phyloP scores from a whole-genome alignment of 2,797 vertebrate genomes.

The Enteromius viviparus region DNA sequence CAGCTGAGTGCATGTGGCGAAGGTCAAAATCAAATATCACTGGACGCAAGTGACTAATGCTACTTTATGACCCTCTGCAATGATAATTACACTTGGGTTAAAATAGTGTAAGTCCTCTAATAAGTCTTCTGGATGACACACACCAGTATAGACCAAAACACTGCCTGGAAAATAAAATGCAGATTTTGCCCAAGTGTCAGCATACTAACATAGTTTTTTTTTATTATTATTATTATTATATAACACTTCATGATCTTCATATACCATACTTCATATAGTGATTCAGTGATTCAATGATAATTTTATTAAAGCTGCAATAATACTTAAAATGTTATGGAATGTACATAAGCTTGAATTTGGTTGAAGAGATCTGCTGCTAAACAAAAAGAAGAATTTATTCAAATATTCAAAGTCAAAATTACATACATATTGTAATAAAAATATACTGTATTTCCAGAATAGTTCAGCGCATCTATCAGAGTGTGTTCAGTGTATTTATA shows the following conservation, averaged over 20 bases:
- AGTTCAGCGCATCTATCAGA: too few relatives aligned
- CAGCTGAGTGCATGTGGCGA: slow-evolving; percentile 10
- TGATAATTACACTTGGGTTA: not conserved
- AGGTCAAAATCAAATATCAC: slow-evolving; percentile 36
- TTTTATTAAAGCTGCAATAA: too few relatives aligned
- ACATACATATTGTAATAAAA: too few relatives aligned
- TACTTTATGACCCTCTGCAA: not conserved
- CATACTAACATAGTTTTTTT: not conserved
- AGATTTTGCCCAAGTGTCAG: not conserved
- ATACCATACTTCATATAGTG: too few relatives aligned
- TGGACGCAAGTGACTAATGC: slow-evolving; percentile 48
- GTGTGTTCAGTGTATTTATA: too few relatives aligned
- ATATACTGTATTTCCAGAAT: too few relatives aligned
- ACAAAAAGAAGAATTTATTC: not conserved
- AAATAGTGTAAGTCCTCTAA: too few relatives aligned
- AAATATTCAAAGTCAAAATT: not conserved
- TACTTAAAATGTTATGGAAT: too few relatives aligned
- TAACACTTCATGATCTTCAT: too few relatives aligned
- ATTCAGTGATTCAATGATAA: too few relatives aligned
- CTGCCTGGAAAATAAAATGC: not conserved
- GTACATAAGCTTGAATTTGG: too few relatives aligned
- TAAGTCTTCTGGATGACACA: not conserved
- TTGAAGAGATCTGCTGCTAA: too few relatives aligned
- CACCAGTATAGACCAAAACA: not conserved
- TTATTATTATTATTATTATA: not conserved